These are phyloP conservation scores for Mycalesis mineus DNA, from an alignment of 2,888 invertebrate species.

Conservation along the genomic window DNA sequence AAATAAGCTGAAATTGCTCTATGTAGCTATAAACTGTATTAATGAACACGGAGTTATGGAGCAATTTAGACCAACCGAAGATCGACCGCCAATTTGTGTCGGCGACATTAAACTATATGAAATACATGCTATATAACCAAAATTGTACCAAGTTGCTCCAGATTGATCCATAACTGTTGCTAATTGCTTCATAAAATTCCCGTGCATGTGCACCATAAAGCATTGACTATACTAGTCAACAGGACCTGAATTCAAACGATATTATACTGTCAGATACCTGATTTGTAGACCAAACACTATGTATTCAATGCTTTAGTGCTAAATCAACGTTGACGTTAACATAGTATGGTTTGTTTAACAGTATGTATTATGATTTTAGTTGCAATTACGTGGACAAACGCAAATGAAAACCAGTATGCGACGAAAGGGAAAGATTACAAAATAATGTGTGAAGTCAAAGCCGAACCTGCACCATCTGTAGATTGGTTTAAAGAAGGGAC, in stretches of 20 bases:
- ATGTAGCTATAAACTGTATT: too few relatives aligned
- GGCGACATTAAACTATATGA: too few relatives aligned
- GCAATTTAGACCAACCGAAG: too few relatives aligned
- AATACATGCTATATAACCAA: too few relatives aligned
- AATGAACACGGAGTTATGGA: too few relatives aligned
- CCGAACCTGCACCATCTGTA: conserved; percentile 90
- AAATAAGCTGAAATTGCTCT: too few relatives aligned
- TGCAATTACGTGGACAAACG: conserved; percentile 91
- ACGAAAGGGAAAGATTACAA: conserved; percentile 85
- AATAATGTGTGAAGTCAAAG: conserved; percentile 90
- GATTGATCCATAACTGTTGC: too few relatives aligned
- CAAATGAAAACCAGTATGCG: conserved; percentile 89
- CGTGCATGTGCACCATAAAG: too few relatives aligned
- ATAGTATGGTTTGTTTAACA: background rate
- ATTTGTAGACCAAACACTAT: background rate
- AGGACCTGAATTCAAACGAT: background rate
- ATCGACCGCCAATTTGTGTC: too few relatives aligned
- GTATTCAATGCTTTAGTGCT: background rate
- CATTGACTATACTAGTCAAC: background rate
- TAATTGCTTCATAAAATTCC: too few relatives aligned
- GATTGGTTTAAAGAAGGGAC: conserved; percentile 91
- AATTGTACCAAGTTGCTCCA: too few relatives aligned
- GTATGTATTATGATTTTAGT: conserved; percentile 69
- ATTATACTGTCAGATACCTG: background rate
- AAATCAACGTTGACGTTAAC: background rate